Evolutionary conservation across 1,140 invertebrate genomes (phyloP), one percentile per base, ranked within the genome.

Genomic region (Odontomachus brunneus): DNA sequence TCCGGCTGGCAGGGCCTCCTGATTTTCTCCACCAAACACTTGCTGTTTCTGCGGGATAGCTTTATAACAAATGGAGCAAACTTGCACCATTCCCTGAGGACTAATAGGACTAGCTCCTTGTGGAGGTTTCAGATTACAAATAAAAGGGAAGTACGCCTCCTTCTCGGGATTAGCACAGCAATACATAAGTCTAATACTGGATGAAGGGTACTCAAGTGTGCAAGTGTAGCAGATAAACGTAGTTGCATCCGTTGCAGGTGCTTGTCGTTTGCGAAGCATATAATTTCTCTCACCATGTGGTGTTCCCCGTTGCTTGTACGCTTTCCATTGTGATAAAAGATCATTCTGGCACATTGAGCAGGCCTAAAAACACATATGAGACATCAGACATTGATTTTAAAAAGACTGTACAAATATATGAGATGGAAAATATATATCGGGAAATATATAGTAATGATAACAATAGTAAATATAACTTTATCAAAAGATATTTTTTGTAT

Each of bases 151-250:
- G 93, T 97, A 98, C 26, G 97, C 96, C 91, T 98, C 97, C 74
- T 96, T 95, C 90, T 97, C 97, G 1, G 96, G 95, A 94, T 98
- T 98, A 51, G 96, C 95, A 91, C 96, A 97, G 92, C 97, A 97
- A 92, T 97, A 98, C n/a, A 98, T 94, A 67, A 98, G 93, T 89
- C 97, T 94, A 94, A 97, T 94, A 95, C 96, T 95, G 91, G 96
- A 96, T 22, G 96, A 97, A 78, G 96, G 96, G 91, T 97, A 96
- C 91, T 97, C 96, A 83, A 96, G 95, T 29, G 97, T 97, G 94
- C 98, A 98, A 62, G 97, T 97, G 92, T 98, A 98, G 94, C 98
- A 98, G 38, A 98, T 96, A 92, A 98, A 98, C 75, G 96, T 97
- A 15, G 97, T 96, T 2, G 95, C 95, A 88, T 97, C 96, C 29